Conservation (phyloP, 2,888 invertebrate genomes). For the Halictus ligatus region DNA sequence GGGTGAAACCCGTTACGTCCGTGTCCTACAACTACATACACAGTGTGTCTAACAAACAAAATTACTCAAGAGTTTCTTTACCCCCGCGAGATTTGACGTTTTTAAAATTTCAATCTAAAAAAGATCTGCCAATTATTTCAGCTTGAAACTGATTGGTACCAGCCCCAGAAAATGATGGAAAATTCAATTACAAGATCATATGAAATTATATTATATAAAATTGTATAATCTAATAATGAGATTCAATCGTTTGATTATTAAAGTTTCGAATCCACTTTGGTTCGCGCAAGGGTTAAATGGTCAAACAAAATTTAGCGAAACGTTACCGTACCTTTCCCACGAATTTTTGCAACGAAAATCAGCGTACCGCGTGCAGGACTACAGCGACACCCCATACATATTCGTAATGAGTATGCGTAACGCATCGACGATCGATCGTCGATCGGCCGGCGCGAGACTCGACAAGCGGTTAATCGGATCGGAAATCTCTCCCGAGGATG, state of each 20-base stretch:
- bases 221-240: no score
- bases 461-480: conserved; percentile 21
- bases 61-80: no score
- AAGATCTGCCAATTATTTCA: not conserved
- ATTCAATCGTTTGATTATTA: no score
- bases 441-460: conserved; percentile 66
- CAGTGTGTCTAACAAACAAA: no score
- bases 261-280: no score
- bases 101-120: not conserved
- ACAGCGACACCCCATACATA: not conserved
- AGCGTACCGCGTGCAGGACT: not conserved
- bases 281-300: no score
- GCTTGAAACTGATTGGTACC: not conserved
- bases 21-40: no score
- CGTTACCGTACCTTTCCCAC: not conserved
- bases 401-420: not conserved
- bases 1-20: no score
- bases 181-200: not conserved
- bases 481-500: conserved; percentile 6
- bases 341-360: not conserved
- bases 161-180: not conserved
- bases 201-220: no score
- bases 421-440: conserved; percentile 51
- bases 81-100: no score
- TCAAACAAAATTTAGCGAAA: not conserved